A percentile compares a stretch with the other conserved stretches of the same genome.
phyloP scores from a whole-genome alignment of 1,140 invertebrate genomes.

The Drosophila prosaltans region DNA sequence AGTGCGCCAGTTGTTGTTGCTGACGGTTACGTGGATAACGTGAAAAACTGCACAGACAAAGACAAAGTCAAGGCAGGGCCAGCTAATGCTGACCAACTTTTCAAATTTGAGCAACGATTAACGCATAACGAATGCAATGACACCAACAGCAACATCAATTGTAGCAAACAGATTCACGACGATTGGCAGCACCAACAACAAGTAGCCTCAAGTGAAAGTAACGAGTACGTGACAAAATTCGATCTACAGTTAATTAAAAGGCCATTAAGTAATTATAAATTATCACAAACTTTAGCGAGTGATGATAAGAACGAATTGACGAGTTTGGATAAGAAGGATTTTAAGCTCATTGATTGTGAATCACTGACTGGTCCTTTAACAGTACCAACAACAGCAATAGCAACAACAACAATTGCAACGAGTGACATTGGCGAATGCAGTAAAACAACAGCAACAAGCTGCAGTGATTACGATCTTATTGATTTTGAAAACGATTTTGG shows the following conservation, averaged over 20 bases:
- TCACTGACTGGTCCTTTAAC: conserved; percentile 26
- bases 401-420: conserved; percentile 2
- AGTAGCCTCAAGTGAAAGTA: conserved; percentile 16
- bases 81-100: not conserved
- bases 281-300: not conserved
- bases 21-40: conserved; percentile 71
- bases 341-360: conserved; percentile 52
- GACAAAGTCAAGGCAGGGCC: not conserved
- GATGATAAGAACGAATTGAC: not conserved
- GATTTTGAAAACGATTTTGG: conserved; percentile 66
- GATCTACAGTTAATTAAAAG: not conserved
- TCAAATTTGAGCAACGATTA: conserved; percentile 18
- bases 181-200: conserved; percentile 11
- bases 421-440: not conserved
- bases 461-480: conserved; percentile 66
- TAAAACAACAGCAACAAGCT: conserved; percentile 57
- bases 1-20: conserved; percentile 54
- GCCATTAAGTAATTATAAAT: not conserved
- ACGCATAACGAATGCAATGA: conserved; percentile 1
- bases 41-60: conserved; percentile 40
- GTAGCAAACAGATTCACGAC: not conserved
- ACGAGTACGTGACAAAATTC: conserved; percentile 23
- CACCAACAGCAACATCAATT: conserved; percentile 28
- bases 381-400: not conserved
- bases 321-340: not conserved